Evolutionary conservation across 2,888 invertebrate species (phyloP).

Genomic region (Micoletzkya japonica): DNA sequence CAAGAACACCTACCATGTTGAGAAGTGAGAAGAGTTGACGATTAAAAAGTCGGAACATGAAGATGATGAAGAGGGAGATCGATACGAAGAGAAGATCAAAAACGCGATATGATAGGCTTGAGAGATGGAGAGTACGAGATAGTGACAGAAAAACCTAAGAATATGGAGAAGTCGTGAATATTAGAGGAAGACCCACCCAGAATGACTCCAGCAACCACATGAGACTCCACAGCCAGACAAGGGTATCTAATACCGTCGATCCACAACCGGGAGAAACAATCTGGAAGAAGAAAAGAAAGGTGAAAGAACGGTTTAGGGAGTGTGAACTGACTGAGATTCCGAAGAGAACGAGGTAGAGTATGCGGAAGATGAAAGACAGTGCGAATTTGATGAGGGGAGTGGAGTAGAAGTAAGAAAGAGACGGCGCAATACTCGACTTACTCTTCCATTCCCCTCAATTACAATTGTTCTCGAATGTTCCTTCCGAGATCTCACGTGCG

Average conservation of each 20-base stretch:
- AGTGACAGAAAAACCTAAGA: conserved; percentile 16
- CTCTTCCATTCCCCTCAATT: background rate
- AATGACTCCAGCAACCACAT: conserved; percentile 53
- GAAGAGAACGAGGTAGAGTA: conserved; percentile 52
- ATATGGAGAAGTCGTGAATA: background rate
- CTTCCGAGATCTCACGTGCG: background rate
- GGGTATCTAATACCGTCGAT: conserved; percentile 63
- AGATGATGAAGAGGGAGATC: conserved; percentile 42
- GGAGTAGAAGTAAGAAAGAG: conserved; percentile 63
- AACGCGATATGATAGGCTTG: conserved; percentile 42
- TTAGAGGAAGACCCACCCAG: conserved; percentile 37
- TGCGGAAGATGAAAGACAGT: conserved; percentile 64
- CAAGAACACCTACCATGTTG: conserved; percentile 13
- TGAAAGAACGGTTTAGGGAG: background rate
- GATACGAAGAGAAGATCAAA: conserved; percentile 45
- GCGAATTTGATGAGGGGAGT: conserved; percentile 67
- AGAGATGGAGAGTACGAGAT: conserved; percentile 35
- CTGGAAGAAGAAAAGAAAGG: background rate
- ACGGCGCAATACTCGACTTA: conserved; percentile 35
- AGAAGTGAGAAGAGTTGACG: background rate
- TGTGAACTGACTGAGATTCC: conserved; percentile 44
- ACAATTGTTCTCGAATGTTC: too few species aligned
- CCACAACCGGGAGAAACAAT: conserved; percentile 65
- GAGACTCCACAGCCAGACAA: conserved; percentile 63
- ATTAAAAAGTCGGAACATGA: conserved; percentile 44